Conservation (phyloP, 2,888 invertebrate species). For the Cantharis lateralis region DNA sequence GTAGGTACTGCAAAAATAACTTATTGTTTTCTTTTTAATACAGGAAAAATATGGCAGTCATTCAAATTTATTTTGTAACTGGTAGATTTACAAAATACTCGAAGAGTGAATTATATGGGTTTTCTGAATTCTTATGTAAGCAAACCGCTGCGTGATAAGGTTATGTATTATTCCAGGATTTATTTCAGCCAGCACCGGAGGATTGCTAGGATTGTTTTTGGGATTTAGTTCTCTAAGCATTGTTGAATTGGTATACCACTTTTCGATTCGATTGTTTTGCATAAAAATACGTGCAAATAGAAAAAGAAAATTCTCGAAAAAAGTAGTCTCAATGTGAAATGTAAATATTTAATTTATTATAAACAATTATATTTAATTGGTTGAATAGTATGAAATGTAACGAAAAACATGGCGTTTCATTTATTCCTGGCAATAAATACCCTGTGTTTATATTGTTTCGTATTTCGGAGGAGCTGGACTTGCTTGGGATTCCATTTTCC, state of each 20-base stretch:
- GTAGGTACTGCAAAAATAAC: not conserved
- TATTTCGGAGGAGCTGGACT: too few relatives aligned
- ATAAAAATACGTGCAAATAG: not conserved
- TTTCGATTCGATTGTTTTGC: not conserved
- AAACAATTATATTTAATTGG: too few relatives aligned
- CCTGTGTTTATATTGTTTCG: too few relatives aligned
- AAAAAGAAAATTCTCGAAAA: not conserved
- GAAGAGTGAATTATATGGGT: conserved; percentile 75
- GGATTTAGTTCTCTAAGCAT: not conserved
- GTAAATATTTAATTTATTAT: too few relatives aligned
- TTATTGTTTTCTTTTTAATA: not conserved
- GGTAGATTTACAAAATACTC: conserved; percentile 59
- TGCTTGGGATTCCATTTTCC: too few relatives aligned
- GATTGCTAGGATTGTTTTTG: not conserved
- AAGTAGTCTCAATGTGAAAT: too few relatives aligned
- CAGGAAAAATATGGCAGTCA: not conserved
- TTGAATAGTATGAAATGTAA: too few relatives aligned
- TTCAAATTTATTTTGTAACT: not conserved
- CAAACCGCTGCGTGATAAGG: conserved; percentile 35
- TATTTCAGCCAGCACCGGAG: not conserved
- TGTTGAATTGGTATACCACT: not conserved
- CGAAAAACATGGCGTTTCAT: too few relatives aligned
- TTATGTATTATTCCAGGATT: not conserved
- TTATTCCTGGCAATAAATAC: too few relatives aligned
- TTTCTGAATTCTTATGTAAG: conserved; percentile 79